These are phyloP conservation scores for Petaurus breviceps DNA, from an alignment of 2,113 vertebrate species.

Conservation along the genomic window DNA sequence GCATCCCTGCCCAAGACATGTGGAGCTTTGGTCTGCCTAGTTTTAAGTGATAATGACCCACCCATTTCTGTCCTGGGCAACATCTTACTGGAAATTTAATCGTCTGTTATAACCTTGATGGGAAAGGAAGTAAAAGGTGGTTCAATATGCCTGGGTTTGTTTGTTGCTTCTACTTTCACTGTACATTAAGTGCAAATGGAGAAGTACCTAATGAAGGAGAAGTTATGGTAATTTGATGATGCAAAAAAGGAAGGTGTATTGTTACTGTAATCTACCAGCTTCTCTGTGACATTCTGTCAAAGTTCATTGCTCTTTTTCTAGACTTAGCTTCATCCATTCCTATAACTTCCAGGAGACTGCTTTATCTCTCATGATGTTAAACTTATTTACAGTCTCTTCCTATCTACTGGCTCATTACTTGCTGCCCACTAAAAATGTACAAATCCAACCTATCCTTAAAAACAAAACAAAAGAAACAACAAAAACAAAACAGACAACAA, in stretches of 20 bases:
- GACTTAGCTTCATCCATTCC: background rate
- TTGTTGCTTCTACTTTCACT: slow-evolving; percentile 21
- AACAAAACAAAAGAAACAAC: background rate
- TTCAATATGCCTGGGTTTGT: slow-evolving; percentile 29
- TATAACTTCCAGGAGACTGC: background rate
- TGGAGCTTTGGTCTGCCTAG: background rate
- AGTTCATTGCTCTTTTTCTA: background rate
- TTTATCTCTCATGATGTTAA: background rate
- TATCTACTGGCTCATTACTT: background rate
- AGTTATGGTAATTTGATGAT: background rate
- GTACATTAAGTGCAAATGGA: slow-evolving; percentile 47
- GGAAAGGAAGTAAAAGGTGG: slow-evolving; percentile 41
- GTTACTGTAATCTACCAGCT: slow-evolving; percentile 1
- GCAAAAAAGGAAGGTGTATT: background rate
- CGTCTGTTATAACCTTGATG: slow-evolving; percentile 54
- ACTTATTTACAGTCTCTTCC: background rate
- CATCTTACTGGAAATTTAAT: slow-evolving; percentile 48
- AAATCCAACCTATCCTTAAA: background rate
- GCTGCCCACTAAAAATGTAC: background rate
- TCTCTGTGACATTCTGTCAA: background rate
- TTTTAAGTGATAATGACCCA: slow-evolving; percentile 34
- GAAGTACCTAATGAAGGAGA: background rate
- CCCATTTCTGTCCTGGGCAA: slow-evolving; percentile 3
- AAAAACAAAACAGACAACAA: background rate
- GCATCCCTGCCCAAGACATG: background rate